A percentile compares a stretch with the other conserved stretches of the same genome.
phyloP scores from a whole-genome alignment of 1,140 invertebrate species.

The Lordiphosa collinella region DNA sequence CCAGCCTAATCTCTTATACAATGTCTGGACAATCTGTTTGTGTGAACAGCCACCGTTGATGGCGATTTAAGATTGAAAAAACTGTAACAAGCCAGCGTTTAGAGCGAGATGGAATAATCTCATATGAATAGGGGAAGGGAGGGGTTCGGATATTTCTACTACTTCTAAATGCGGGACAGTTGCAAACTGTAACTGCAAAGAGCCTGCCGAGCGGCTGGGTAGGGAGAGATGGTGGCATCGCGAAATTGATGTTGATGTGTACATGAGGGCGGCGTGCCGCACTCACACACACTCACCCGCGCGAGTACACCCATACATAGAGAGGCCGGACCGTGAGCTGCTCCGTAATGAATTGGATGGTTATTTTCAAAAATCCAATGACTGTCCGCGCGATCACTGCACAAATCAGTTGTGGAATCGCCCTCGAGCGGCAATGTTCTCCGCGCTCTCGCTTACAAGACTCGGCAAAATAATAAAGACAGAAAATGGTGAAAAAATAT shows the following conservation, averaged over 20 bases:
- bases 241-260: conserved; percentile 60
- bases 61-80: conserved; percentile 66
- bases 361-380: conserved; percentile 78
- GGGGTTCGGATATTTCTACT: conserved; percentile 39
- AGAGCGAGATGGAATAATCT: conserved; percentile 65
- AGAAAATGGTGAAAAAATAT: conserved; percentile 4
- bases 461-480: neutral
- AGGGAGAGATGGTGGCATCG: conserved; percentile 37
- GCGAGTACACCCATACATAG: conserved; percentile 12
- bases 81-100: conserved; percentile 31
- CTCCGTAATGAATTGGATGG: conserved; percentile 69
- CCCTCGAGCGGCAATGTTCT: conserved; percentile 71
- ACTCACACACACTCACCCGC: conserved; percentile 20
- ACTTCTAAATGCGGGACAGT: conserved; percentile 66
- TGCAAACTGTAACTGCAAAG: conserved; percentile 17
- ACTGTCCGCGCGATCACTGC: conserved; percentile 75
- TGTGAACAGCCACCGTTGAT: conserved; percentile 50
- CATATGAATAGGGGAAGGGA: conserved; percentile 21
- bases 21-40: conserved; percentile 35
- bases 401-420: conserved; percentile 77
- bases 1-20: conserved; percentile 44
- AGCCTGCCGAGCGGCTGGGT: neutral
- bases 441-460: conserved; percentile 35
- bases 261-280: conserved; percentile 61
- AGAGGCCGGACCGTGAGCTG: conserved; percentile 15